Percentiles rank a stretch among this genome's conserved stretches.
These are phyloP conservation scores for Notodonta dromedarius DNA, from an alignment of 2,888 invertebrate genomes.

Conservation along the genomic window DNA sequence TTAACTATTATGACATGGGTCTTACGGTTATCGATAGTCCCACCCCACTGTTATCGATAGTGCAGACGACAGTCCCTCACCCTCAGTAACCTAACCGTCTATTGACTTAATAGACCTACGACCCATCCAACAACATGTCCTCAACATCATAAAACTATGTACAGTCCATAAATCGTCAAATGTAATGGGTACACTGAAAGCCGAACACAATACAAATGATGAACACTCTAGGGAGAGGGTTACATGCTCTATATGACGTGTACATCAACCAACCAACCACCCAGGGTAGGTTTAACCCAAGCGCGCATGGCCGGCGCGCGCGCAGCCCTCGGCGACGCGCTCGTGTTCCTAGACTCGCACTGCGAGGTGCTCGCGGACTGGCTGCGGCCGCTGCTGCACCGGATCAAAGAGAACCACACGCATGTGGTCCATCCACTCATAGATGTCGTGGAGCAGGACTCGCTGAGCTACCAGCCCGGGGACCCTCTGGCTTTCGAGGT, in stretches of 20 bases:
- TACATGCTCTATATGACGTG: not conserved
- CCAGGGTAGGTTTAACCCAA: constrained; percentile 81
- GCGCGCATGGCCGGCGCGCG: constrained; percentile 93
- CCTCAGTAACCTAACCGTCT: too few species aligned
- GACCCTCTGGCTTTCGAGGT: constrained; percentile 52
- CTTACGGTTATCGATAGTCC: too few species aligned
- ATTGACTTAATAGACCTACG: too few species aligned
- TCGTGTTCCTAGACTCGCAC: constrained; percentile 95
- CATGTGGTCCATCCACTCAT: constrained; percentile 96
- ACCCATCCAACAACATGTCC: too few species aligned
- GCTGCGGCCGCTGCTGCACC: constrained; percentile 94
- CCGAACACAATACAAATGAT: too few species aligned
- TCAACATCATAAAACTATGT: too few species aligned
- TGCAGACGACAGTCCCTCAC: too few species aligned
- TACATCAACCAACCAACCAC: constrained; percentile 54
- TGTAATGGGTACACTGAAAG: too few species aligned
- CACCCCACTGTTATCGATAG: too few species aligned
- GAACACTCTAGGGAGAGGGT: not conserved
- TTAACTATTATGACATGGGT: too few species aligned
- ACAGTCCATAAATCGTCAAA: too few species aligned
- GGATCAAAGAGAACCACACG: constrained; percentile 87
- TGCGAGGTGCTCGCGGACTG: constrained; percentile 91
- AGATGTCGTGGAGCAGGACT: constrained; percentile 92
- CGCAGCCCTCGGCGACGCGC: constrained; percentile 63
- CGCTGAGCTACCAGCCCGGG: constrained; percentile 73